A percentile compares a stretch with the other conserved stretches of the same genome.
Conservation (phyloP, 2,888 invertebrate genomes). For the Clistopyga incitator region DNA sequence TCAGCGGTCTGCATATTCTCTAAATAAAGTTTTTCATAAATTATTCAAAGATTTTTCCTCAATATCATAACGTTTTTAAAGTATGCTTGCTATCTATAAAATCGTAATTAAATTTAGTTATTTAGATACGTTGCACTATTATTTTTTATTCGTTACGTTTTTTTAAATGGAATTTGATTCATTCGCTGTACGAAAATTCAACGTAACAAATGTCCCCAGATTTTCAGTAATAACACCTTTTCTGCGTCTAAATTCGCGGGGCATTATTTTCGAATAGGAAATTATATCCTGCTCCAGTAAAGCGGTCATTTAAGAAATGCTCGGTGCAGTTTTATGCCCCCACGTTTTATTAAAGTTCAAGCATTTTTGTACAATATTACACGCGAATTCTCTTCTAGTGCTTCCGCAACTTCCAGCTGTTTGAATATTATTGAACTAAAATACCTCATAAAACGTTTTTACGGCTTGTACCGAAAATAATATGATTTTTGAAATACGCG, state of each 20-base stretch:
- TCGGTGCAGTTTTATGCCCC: neutral
- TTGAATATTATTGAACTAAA: neutral
- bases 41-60: neutral
- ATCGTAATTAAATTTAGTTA: too few relatives aligned
- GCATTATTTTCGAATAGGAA: neutral
- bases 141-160: too few relatives aligned
- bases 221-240: too few relatives aligned
- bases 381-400: neutral
- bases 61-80: neutral
- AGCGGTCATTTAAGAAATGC: neutral
- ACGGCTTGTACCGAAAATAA: neutral
- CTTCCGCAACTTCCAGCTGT: neutral
- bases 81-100: too few relatives aligned
- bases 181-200: too few relatives aligned
- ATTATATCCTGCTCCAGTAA: neutral
- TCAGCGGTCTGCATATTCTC: neutral
- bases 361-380: neutral
- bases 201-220: too few relatives aligned
- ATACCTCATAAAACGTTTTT: neutral
- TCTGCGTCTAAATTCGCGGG: too few relatives aligned
- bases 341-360: neutral
- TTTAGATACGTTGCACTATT: too few relatives aligned
- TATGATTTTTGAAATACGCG: neutral
- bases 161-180: too few relatives aligned
- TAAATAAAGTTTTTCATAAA: neutral